phyloP scores from a whole-genome alignment of 2,113 vertebrate genomes.

The Elanus axillaris region DNA sequence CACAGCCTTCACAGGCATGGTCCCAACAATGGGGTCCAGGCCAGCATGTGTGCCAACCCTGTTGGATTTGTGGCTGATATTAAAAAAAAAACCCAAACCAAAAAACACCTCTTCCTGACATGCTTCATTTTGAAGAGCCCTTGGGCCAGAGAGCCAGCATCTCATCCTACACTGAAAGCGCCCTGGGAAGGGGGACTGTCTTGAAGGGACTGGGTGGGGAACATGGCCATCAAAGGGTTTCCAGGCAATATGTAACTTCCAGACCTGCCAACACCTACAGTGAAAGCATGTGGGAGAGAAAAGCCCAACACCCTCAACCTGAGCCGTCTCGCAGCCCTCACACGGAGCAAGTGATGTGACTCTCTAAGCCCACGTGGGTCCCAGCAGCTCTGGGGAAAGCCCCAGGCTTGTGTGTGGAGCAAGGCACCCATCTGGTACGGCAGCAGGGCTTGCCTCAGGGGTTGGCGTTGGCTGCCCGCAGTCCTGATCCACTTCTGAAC shows the following conservation, averaged over 20 bases:
- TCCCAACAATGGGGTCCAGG: rapidly evolving
- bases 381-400: not conserved
- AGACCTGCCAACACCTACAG: not conserved
- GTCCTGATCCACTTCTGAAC: not conserved
- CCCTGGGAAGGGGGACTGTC: not conserved
- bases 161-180: not conserved
- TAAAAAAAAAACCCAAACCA: not conserved
- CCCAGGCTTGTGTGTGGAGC: rapidly evolving
- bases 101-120: not conserved
- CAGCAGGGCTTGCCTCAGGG: not conserved
- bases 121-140: not conserved
- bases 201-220: not conserved
- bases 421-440: not conserved
- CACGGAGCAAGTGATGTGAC: rapidly evolving
- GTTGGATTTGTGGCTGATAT: not conserved
- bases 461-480: not conserved
- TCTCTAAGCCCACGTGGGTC: not conserved
- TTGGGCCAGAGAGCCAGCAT: not conserved
- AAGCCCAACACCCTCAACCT: not conserved
- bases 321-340: not conserved
- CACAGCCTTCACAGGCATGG: not conserved
- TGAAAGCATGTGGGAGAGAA: not conserved
- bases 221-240: not conserved
- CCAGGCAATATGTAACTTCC: not conserved
- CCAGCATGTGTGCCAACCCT: not conserved